Base-by-base conservation (phyloP, 2,797 vertebrate species). In the Mareca penelope region DNA sequence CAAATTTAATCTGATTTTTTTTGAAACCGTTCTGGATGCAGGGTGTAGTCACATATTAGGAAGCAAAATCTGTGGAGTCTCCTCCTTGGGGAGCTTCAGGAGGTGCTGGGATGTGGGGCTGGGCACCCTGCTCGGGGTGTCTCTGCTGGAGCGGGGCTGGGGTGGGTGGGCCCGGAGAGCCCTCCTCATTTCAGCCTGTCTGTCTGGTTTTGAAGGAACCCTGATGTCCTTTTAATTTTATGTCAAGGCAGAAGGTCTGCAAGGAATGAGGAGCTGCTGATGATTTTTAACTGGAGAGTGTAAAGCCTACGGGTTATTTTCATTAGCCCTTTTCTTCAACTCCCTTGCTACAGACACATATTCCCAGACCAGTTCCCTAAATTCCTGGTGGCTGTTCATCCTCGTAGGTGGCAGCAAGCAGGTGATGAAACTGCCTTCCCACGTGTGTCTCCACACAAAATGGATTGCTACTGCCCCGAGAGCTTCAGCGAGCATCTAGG, bases 41-140 rank as follows among this genome's bases (percentile, higher is more conserved):
- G 70, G 21, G 26, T 70, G 33, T 29, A 65, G 12, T 56, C n/a
- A 76, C 70, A 10, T 35, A 28, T 19, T 28, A 19, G 39, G 60
- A 39, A 39, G 35, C 12, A 26, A 12, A 6, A 28, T 61, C 37
- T 39, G 35, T 28, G 16, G 11, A 16, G 35, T 40, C 60, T 63
- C 37, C 17, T 63, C 26, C 17, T 6, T 18, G 17, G 26, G 19
- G 26, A 40, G 19, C 26, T 28, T 28, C 60, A 40, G 24, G 12
- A 19, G 26, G 17, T 3, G 4, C 26, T 2, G 28, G 37, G 24
- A 61, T 0, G 2, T 63, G 60, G 17, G 28, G 26, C 37, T 29
- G 37, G 37, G 60, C 26, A 29, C 8, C 24, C 28, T 40, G 37
- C 18, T 29, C 17, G 12, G 26, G 37, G 37, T 14, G 37, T 3